Conservation (phyloP, 1,140 invertebrate species). For the Euwallacea fornicatus region DNA sequence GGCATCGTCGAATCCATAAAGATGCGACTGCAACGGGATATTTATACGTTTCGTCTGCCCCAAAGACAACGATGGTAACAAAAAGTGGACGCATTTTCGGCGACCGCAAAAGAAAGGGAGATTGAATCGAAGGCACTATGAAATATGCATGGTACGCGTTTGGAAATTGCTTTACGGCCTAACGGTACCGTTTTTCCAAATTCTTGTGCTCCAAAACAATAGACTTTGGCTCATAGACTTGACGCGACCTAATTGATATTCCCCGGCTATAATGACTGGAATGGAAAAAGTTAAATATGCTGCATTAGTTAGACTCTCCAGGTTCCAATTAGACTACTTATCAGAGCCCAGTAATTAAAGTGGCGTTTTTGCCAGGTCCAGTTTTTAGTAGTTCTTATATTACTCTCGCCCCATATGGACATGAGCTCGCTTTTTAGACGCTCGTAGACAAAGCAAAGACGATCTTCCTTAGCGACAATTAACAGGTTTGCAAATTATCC, state of each 20-base stretch:
- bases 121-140: conserved; percentile 32
- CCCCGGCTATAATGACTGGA: neutral
- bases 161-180: conserved; percentile 9
- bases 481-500: conserved; percentile 10
- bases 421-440: neutral
- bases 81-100: conserved; percentile 33
- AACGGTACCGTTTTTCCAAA: conserved; percentile 24
- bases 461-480: neutral
- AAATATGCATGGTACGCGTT: conserved; percentile 35
- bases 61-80: conserved; percentile 19
- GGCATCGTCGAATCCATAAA: conserved; percentile 29
- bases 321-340: conserved; percentile 4
- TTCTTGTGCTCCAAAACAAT: neutral
- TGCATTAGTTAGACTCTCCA: conserved; percentile 1
- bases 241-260: neutral
- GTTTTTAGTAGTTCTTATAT: neutral
- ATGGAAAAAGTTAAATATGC: neutral
- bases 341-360: neutral
- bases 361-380: neutral
- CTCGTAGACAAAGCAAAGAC: neutral
- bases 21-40: conserved; percentile 26
- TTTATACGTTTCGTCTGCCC: conserved; percentile 31
- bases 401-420: neutral
- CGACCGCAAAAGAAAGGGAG: conserved; percentile 23
- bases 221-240: too few relatives aligned